Evolutionary conservation across 64 coral and sea anemone genomes (phyloP).

Genomic region (Acropora yongei): DNA sequence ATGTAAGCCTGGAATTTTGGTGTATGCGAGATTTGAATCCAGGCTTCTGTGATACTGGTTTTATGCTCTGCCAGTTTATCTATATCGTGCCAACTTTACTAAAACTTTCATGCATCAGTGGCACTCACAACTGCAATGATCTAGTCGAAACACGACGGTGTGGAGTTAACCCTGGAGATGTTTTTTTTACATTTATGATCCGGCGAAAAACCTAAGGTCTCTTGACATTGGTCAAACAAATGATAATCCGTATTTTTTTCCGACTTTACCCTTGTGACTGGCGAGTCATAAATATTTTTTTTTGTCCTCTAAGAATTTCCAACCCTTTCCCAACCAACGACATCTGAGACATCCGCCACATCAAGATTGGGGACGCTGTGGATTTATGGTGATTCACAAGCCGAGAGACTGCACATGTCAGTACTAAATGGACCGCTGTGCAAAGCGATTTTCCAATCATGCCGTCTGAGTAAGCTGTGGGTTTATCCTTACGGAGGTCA

Average conservation of each 20-base stretch:
- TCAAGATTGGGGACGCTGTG: conserved; percentile 32
- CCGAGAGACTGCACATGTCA: conserved; percentile 66
- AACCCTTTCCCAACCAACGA: not conserved
- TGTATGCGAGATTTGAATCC: too few species aligned
- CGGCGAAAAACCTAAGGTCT: too few species aligned
- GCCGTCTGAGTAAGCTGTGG: conserved; percentile 83
- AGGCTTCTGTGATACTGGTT: too few species aligned
- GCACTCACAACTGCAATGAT: too few species aligned
- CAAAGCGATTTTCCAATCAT: conserved; percentile 74
- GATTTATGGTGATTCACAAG: conserved; percentile 93
- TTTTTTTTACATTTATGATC: too few species aligned
- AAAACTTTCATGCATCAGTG: too few species aligned
- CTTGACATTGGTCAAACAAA: not conserved
- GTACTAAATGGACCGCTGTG: conserved; percentile 64
- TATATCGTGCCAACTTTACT: too few species aligned
- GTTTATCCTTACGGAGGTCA: conserved; percentile 65
- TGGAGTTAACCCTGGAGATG: too few species aligned
- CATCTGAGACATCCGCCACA: not conserved
- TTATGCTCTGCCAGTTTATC: too few species aligned
- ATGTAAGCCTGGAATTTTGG: too few species aligned
- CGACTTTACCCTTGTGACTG: not conserved
- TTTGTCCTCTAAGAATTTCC: not conserved
- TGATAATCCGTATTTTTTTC: not conserved
- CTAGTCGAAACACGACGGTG: too few species aligned
- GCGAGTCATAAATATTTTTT: not conserved